Evolutionary conservation across 2,797 vertebrate genomes (phyloP).

Genomic region (Moxostoma hubbsi): DNA sequence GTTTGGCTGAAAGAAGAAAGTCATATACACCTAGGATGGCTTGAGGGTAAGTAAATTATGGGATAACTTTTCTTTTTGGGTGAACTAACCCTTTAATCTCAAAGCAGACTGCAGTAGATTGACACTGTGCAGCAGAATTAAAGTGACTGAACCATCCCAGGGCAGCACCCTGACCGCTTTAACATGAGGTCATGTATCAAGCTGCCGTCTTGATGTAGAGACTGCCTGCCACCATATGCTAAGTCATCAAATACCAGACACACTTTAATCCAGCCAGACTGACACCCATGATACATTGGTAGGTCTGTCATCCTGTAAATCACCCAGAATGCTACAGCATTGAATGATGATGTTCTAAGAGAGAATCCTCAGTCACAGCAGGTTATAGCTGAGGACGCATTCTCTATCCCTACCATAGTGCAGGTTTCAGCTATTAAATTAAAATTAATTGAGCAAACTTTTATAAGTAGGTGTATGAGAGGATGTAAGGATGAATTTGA

Average conservation of each 20-base stretch:
- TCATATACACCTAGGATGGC: too few relatives aligned
- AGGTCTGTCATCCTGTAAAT: constrained; percentile 35
- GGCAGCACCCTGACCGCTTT: constrained; percentile 20
- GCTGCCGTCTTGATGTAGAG: constrained; percentile 9
- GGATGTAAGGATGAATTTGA: not conserved
- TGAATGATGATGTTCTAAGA: constrained; percentile 9
- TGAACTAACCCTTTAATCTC: too few relatives aligned
- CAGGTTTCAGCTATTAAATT: not conserved
- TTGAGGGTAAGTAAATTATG: too few relatives aligned
- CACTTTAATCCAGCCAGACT: constrained; percentile 40
- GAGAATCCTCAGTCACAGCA: constrained; percentile 2
- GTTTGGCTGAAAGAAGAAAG: too few relatives aligned
- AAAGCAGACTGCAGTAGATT: too few relatives aligned
- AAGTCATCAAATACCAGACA: constrained; percentile 36
- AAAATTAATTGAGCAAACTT: not conserved
- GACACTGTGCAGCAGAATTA: not conserved
- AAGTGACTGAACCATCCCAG: not conserved
- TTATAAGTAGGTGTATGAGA: not conserved
- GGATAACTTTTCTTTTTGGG: too few relatives aligned
- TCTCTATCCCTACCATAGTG: not conserved
- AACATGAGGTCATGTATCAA: constrained; percentile 29
- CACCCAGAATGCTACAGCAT: constrained; percentile 39
- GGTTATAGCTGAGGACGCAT: not conserved
- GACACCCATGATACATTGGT: constrained; percentile 24
- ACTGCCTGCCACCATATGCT: constrained; percentile 34